A percentile compares a stretch with the other conserved stretches of the same genome.
Conservation (phyloP, 2,888 invertebrate species). For the Spodoptera exigua region DNA sequence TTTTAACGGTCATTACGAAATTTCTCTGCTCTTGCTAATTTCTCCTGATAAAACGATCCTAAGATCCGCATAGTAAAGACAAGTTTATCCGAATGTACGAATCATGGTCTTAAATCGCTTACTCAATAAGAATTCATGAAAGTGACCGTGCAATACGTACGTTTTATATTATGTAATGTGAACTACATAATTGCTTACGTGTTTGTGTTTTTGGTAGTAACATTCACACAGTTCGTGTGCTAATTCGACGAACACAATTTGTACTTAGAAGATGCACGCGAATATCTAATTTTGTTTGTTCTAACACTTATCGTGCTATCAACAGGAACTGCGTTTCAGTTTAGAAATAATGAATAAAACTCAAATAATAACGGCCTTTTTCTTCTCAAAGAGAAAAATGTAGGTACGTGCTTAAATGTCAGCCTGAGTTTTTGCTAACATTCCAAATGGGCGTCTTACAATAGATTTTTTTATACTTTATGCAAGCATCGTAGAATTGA, state of each 20-base stretch:
- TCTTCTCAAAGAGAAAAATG: slow-evolving; percentile 17
- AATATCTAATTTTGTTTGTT: slow-evolving; percentile 56
- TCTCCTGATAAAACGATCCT: slow-evolving; percentile 43
- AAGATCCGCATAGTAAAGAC: slow-evolving; percentile 43
- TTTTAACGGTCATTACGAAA: slow-evolving; percentile 38
- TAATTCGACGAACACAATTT: slow-evolving; percentile 60
- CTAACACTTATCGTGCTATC: slow-evolving; percentile 22
- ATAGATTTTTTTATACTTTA: slow-evolving; percentile 21
- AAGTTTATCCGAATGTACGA: slow-evolving; percentile 44
- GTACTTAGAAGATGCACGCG: slow-evolving; percentile 53
- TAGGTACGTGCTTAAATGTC: slow-evolving; percentile 19
- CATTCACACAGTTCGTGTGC: slow-evolving; percentile 54
- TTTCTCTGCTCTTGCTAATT: slow-evolving; percentile 28
- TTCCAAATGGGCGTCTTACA: slow-evolving; percentile 11
- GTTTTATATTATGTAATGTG: slow-evolving; percentile 49
- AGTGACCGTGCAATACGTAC: slow-evolving; percentile 36
- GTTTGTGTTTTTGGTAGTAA: slow-evolving; percentile 53
- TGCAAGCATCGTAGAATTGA: slow-evolving; percentile 25
- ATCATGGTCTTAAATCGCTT: slow-evolving; percentile 37
- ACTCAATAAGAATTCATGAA: slow-evolving; percentile 34
- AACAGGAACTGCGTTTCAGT: too few species aligned
- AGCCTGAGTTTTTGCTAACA: slow-evolving; percentile 19
- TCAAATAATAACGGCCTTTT: slow-evolving; percentile 2
- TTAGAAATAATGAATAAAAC: slow-evolving; percentile 5
- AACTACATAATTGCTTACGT: slow-evolving; percentile 55